Evolutionary conservation across 2,113 vertebrate species (phyloP).

Genomic region (Triplophysa tibetana): DNA sequence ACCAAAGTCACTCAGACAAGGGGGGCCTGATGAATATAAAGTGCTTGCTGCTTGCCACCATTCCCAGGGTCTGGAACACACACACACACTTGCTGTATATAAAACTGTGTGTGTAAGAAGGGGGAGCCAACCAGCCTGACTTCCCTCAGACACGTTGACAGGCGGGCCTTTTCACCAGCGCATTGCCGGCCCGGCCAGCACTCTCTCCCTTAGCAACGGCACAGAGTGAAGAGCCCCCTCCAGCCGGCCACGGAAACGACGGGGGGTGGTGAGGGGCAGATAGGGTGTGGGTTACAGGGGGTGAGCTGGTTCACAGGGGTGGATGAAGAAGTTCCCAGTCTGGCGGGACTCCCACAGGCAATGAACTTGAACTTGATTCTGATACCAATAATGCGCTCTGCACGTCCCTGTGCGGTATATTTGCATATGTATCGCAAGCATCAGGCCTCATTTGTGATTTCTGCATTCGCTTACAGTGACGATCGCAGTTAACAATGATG

Average conservation of each 20-base stretch:
- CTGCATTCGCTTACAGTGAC: neutral
- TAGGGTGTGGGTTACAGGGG: slow-evolving; percentile 29
- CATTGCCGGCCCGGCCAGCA: slow-evolving; percentile 83
- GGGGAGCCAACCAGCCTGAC: slow-evolving; percentile 72
- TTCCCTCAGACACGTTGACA: slow-evolving; percentile 92
- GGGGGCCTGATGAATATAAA: slow-evolving; percentile 87
- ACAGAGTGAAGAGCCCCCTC: slow-evolving; percentile 66
- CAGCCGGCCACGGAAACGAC: slow-evolving; percentile 38
- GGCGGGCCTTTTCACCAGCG: slow-evolving; percentile 85
- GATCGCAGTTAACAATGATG: neutral
- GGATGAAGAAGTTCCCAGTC: slow-evolving; percentile 63
- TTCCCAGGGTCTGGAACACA: slow-evolving; percentile 87
- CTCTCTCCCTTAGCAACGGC: slow-evolving; percentile 93
- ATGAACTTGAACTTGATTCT: slow-evolving; percentile 80
- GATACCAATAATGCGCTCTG: slow-evolving; percentile 41
- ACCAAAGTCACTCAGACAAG: slow-evolving; percentile 55
- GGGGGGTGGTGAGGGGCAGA: slow-evolving; percentile 13
- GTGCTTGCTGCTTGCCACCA: slow-evolving; percentile 83
- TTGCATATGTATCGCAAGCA: slow-evolving; percentile 21
- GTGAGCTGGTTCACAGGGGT: slow-evolving; percentile 52
- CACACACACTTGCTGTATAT: slow-evolving; percentile 41
- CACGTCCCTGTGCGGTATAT: slow-evolving; percentile 4
- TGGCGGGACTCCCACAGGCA: slow-evolving; percentile 50
- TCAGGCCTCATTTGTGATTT: neutral
- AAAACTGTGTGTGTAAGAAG: slow-evolving; percentile 28